Evolutionary conservation across 2,113 vertebrate species (phyloP), one percentile per base, ranked within the genome.

Genomic region (Heteronetta atricapilla): DNA sequence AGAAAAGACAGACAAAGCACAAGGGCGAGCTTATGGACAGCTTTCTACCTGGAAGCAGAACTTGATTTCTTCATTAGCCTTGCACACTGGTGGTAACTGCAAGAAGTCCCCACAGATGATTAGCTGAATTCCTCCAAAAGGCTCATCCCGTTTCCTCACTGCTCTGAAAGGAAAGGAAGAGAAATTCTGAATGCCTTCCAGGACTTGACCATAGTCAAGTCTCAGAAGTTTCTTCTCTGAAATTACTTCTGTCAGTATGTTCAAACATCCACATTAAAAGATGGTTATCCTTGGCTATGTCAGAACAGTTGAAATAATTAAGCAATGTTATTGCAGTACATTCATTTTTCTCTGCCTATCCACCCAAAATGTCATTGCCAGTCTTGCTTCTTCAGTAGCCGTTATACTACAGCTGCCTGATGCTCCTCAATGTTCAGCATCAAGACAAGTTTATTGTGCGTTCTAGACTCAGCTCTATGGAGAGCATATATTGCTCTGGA

Each of bases 71-170:
- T 98, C 98, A 21, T 98, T 98, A 64, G 98, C 98, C 81, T 98
- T 99, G 26, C 98, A 97, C 34, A 99, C 98, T 3, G 99, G 99
- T 4, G 99, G 99, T 84, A 99, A 98, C 93, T 99, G 99, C n/a
- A 99, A 98, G 93, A 99, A 99, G 91, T 99, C 99, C 2, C 99
- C 99, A 93, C 99, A 99, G 25, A 99, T 96, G 16, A 99, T 99
- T 62, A 99, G 97, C 95, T 99, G 99, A 94, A 99, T 99, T 86
- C 99, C 99, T 82, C 99, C 99, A 62, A 99, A 99, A 8, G 99
- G 99, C 82, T 99, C 98, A 6, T 98, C 97, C 11, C 98, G 98
- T 91, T 99, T 98, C 83, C 98, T 98, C 52, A 99, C 96, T 1
- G 97, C 98, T 96, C 99, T 99, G 93, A 52, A 68, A 78, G 21